Conservation (phyloP, 2,888 invertebrate genomes). For the Sinopyrophorus schimmeli region DNA sequence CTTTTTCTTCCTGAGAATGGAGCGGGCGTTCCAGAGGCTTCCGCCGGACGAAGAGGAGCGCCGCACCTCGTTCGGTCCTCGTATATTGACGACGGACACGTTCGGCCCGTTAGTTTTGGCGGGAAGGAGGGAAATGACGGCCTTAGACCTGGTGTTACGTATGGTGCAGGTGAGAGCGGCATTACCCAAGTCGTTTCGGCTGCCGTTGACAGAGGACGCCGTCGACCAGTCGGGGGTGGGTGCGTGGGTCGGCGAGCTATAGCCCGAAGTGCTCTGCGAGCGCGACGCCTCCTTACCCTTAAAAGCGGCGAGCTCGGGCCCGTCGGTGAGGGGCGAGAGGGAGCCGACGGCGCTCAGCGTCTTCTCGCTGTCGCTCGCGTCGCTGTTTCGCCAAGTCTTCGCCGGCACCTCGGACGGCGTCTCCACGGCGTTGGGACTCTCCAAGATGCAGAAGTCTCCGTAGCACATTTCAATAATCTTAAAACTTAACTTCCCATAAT, state of each 20-base stretch:
- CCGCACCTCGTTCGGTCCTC: slow-evolving; percentile 38
- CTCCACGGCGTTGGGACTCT: slow-evolving; percentile 57
- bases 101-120: slow-evolving; percentile 40
- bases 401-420: slow-evolving; percentile 54
- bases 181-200: slow-evolving; percentile 47
- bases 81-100: slow-evolving; percentile 50
- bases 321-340: slow-evolving; percentile 51
- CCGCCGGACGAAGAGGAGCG: slow-evolving; percentile 31
- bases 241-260: slow-evolving; percentile 56
- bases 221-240: slow-evolving; percentile 54
- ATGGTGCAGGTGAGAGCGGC: slow-evolving; percentile 53
- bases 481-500: not conserved
- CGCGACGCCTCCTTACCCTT: slow-evolving; percentile 52
- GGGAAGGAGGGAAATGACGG: slow-evolving; percentile 56
- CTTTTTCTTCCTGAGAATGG: slow-evolving; percentile 51
- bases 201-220: slow-evolving; percentile 53
- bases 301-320: slow-evolving; percentile 46
- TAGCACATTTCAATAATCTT: slow-evolving; percentile 3
- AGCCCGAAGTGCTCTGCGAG: slow-evolving; percentile 58
- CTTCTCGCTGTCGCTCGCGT: slow-evolving; percentile 52
- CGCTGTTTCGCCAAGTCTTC: slow-evolving; percentile 51
- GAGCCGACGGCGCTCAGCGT: slow-evolving; percentile 55
- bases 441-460: slow-evolving; percentile 41
- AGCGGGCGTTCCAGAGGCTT: slow-evolving; percentile 49
- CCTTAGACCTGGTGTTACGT: slow-evolving; percentile 54